A percentile compares a stretch with the other conserved stretches of the same genome.
Conservation (phyloP, 2,113 vertebrate species). For the Neopipo cinnamomea region DNA sequence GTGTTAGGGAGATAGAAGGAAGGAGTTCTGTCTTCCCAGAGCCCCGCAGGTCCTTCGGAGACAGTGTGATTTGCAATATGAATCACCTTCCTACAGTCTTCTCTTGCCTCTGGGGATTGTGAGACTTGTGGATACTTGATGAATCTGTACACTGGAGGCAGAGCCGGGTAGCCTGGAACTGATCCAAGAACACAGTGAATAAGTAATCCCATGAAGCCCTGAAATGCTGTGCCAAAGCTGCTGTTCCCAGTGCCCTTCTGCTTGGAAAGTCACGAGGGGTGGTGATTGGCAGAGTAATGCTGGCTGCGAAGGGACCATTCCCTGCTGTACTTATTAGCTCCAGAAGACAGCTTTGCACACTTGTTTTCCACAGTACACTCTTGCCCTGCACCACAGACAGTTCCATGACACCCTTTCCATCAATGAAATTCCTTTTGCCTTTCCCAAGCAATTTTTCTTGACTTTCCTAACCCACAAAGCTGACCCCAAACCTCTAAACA, state of each 20-base stretch:
- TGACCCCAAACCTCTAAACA: neutral
- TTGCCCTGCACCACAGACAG: rapidly evolving
- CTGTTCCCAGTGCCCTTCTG: neutral
- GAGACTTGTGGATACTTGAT: neutral
- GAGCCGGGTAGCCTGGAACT: neutral
- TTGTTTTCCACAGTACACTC: neutral
- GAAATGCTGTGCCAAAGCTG: neutral
- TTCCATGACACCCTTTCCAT: neutral
- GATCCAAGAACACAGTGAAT: constrained; percentile 34
- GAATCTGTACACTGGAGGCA: neutral
- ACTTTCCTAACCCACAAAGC: neutral
- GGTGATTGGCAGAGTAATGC: neutral
- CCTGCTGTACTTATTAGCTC: neutral
- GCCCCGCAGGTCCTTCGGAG: neutral
- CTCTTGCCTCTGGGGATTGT: neutral
- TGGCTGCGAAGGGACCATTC: neutral
- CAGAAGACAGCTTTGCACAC: neutral
- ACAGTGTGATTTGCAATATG: neutral
- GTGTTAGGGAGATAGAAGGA: neutral
- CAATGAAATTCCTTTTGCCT: neutral
- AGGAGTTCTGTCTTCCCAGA: neutral
- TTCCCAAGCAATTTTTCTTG: neutral
- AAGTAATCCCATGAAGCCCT: neutral
- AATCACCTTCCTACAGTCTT: neutral
- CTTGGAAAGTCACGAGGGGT: neutral